Conservation (phyloP, 2,113 vertebrate species). For the Arizona elegans region DNA sequence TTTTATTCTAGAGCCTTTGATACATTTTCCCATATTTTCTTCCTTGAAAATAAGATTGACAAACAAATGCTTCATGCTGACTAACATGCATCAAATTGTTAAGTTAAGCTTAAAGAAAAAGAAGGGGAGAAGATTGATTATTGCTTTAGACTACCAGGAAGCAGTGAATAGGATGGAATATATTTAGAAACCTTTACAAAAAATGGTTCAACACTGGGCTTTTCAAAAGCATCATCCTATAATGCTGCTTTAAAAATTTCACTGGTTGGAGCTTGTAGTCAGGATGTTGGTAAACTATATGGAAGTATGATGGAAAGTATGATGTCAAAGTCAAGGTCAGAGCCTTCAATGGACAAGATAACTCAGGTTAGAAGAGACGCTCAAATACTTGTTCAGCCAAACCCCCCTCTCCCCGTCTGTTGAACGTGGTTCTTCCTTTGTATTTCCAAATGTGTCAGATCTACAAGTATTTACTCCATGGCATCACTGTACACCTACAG, state of each 20-base stretch:
- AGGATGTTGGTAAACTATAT: background rate
- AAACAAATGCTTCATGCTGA: constrained; percentile 6
- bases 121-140: background rate
- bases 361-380: background rate
- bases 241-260: background rate
- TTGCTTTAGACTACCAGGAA: constrained; percentile 5
- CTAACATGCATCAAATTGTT: background rate
- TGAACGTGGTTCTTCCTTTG: background rate
- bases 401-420: background rate
- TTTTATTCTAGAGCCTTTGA: background rate
- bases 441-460: background rate
- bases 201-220: background rate
- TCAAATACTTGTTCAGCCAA: background rate
- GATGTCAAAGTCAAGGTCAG: background rate
- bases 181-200: constrained; percentile 8
- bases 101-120: background rate
- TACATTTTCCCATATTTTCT: constrained; percentile 3
- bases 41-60: constrained; percentile 12
- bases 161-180: constrained; percentile 6
- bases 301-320: background rate
- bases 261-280: background rate
- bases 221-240: background rate
- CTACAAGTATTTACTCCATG: background rate
- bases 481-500: background rate
- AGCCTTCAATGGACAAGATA: background rate